Evolutionary conservation across 1,140 invertebrate genomes (phyloP).

Genomic region (Parasteatoda tepidariorum): DNA sequence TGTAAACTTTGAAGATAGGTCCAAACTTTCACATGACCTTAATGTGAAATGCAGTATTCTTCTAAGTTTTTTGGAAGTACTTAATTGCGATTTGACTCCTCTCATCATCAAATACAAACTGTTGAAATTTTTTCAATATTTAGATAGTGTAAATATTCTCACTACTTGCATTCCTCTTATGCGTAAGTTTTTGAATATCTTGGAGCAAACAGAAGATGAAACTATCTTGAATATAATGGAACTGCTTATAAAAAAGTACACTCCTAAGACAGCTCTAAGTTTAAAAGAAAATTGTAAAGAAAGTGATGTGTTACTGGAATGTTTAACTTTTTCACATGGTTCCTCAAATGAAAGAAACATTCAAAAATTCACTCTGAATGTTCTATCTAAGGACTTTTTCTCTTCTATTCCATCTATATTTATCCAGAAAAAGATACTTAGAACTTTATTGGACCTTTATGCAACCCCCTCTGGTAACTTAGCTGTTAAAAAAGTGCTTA

Average conservation of each 20-base stretch:
- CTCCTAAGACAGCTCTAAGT: slow-evolving; percentile 1
- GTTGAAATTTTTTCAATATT: neutral
- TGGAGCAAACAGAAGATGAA: neutral
- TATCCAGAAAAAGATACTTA: slow-evolving; percentile 66
- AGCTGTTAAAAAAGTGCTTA: slow-evolving; percentile 71
- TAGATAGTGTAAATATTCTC: slow-evolving; percentile 14
- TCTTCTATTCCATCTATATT: slow-evolving; percentile 63
- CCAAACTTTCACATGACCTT: neutral
- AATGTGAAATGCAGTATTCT: neutral
- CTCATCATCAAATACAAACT: slow-evolving; percentile 2
- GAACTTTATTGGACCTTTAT: slow-evolving; percentile 68
- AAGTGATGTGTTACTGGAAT: slow-evolving; percentile 20
- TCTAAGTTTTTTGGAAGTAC: neutral
- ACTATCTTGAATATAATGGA: neutral
- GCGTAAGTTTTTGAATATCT: neutral
- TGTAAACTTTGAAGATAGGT: neutral
- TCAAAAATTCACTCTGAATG: slow-evolving; percentile 7
- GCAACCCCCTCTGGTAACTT: slow-evolving; percentile 60
- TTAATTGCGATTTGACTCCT: slow-evolving; percentile 1
- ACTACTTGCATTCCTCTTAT: neutral
- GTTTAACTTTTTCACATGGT: neutral
- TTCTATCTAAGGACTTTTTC: slow-evolving; percentile 67
- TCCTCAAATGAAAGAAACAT: neutral
- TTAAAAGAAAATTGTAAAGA: slow-evolving; percentile 2
- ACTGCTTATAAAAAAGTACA: slow-evolving; percentile 16